A percentile compares a stretch with the other conserved stretches of the same genome.
These are phyloP conservation scores for Gibbula magus DNA, from an alignment of 2,888 invertebrate species.

Conservation along the genomic window DNA sequence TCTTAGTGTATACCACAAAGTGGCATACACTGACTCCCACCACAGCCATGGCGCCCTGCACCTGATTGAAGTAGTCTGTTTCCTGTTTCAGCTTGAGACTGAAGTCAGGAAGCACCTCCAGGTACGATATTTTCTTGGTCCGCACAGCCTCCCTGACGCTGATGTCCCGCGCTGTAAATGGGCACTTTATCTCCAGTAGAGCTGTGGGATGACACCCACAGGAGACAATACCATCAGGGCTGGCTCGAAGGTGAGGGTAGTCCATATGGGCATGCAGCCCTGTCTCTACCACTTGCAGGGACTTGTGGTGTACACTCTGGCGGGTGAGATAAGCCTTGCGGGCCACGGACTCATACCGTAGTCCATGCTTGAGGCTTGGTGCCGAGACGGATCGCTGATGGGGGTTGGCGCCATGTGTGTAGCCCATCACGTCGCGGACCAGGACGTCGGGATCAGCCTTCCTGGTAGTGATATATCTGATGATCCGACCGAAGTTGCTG, in stretches of 20 bases:
- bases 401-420: neutral
- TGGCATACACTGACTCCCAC: neutral
- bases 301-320: neutral
- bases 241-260: neutral
- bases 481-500: neutral
- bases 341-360: neutral
- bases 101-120: neutral
- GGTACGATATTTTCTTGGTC: neutral
- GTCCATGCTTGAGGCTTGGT: neutral
- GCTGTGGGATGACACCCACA: neutral
- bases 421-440: neutral
- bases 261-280: neutral
- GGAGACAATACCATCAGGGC: neutral
- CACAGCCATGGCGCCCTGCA: neutral
- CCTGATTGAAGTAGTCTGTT: neutral
- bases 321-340: neutral
- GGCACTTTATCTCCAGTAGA: neutral
- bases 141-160: neutral
- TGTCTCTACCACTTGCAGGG: neutral
- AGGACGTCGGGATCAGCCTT: neutral
- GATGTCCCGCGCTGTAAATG: neutral
- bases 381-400: neutral
- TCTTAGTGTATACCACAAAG: neutral
- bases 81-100: neutral
- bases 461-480: neutral